phyloP scores from a whole-genome alignment of 1,140 invertebrate species.

The Aphidius gifuensis region DNA sequence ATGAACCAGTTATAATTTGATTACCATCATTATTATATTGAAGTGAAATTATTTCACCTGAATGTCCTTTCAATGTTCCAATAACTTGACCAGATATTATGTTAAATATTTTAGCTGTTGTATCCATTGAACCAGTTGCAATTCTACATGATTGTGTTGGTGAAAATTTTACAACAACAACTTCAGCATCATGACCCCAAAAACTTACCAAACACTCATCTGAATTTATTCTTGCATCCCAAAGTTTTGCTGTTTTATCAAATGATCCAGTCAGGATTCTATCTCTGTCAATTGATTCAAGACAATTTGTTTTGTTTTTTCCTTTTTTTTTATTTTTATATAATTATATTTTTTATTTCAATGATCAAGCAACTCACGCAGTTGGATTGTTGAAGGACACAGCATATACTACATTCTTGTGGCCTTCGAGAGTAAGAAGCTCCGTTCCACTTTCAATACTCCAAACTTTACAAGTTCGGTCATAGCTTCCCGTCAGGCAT shows the following conservation, averaged over 20 bases:
- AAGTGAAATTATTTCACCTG: slow-evolving; percentile 70
- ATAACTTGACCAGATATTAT: slow-evolving; percentile 56
- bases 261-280: slow-evolving; percentile 76
- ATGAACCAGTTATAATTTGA: slow-evolving; percentile 73
- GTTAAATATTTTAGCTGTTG: slow-evolving; percentile 69
- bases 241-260: slow-evolving; percentile 74
- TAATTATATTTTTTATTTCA: background rate
- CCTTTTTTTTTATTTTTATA: background rate
- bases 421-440: slow-evolving; percentile 67
- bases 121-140: slow-evolving; percentile 75
- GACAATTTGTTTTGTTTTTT: slow-evolving; percentile 10
- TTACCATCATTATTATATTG: slow-evolving; percentile 69
- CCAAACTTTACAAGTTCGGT: slow-evolving; percentile 82
- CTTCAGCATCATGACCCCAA: slow-evolving; percentile 71
- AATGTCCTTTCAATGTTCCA: slow-evolving; percentile 63
- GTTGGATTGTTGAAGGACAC: slow-evolving; percentile 74
- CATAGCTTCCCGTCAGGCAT: slow-evolving; percentile 79
- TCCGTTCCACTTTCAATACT: slow-evolving; percentile 71
- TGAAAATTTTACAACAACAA: slow-evolving; percentile 69
- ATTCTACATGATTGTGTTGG: slow-evolving; percentile 58
- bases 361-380: slow-evolving; percentile 58
- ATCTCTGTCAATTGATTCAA: slow-evolving; percentile 55
- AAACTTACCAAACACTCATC: slow-evolving; percentile 68
- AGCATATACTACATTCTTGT: slow-evolving; percentile 78
- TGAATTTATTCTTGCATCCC: slow-evolving; percentile 58